A percentile compares a stretch with the other conserved stretches of the same genome.
These are phyloP conservation scores for Syngnathus acus DNA, from an alignment of 2,797 vertebrate species.

Conservation along the genomic window DNA sequence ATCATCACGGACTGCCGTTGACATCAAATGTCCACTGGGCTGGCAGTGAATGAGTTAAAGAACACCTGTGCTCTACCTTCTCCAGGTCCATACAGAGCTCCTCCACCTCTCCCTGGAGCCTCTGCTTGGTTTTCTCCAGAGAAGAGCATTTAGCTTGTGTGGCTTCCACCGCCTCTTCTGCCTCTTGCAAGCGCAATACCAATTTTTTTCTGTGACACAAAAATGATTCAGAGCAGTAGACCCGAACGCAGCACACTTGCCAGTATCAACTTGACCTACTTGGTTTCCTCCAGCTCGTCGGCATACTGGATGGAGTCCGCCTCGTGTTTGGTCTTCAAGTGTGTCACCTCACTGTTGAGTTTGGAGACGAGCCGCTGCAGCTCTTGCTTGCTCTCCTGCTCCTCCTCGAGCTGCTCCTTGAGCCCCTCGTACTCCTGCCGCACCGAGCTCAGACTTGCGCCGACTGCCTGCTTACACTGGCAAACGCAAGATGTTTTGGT, in stretches of 20 bases:
- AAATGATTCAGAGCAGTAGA: background rate
- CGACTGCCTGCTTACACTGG: slow-evolving; percentile 59
- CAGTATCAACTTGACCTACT: slow-evolving; percentile 47
- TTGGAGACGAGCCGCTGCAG: slow-evolving; percentile 77
- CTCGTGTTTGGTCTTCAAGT: slow-evolving; percentile 74
- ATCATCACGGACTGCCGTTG: too few relatives aligned
- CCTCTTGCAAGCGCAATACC: slow-evolving; percentile 68
- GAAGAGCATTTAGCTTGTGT: slow-evolving; percentile 75
- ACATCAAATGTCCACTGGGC: too few relatives aligned
- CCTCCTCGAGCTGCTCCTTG: slow-evolving; percentile 80
- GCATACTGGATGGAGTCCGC: slow-evolving; percentile 68
- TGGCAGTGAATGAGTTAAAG: too few relatives aligned
- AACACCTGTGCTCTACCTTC: slow-evolving; percentile 56
- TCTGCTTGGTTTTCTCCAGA: slow-evolving; percentile 77
- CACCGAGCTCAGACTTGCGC: slow-evolving; percentile 46
- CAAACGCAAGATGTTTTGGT: background rate
- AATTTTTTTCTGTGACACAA: slow-evolving; percentile 70
- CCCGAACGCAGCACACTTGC: background rate
- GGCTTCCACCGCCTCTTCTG: slow-evolving; percentile 71
- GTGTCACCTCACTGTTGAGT: slow-evolving; percentile 75
- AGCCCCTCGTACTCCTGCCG: slow-evolving; percentile 69
- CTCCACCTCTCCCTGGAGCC: slow-evolving; percentile 75
- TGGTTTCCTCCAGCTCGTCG: slow-evolving; percentile 76
- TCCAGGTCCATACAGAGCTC: slow-evolving; percentile 77
- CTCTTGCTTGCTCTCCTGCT: slow-evolving; percentile 79